Evolutionary conservation across 1,140 invertebrate genomes (phyloP).

Genomic region (Ephestia elutella): DNA sequence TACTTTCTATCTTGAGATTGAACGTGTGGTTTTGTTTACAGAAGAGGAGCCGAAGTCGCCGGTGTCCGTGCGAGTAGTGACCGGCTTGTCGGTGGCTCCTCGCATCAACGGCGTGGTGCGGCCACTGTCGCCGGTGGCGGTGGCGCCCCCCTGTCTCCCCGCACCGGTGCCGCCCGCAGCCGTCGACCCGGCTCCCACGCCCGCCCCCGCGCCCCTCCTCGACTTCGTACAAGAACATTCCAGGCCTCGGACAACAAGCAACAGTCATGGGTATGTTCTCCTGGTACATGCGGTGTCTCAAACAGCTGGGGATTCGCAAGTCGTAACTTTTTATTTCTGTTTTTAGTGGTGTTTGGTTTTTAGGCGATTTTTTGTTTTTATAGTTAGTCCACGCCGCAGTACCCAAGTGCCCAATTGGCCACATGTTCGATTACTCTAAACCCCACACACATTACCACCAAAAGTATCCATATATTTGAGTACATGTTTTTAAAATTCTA

Average conservation of each 20-base stretch:
- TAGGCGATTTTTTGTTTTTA: no score
- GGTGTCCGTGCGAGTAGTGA: constrained; percentile 54
- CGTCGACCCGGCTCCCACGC: constrained; percentile 26
- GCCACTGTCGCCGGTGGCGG: constrained; percentile 41
- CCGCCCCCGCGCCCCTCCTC: constrained; percentile 35
- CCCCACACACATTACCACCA: no score
- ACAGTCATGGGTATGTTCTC: constrained; percentile 59
- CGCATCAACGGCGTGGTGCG: constrained; percentile 55
- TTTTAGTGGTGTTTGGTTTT: no score
- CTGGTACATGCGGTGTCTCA: constrained; percentile 49
- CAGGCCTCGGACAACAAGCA: constrained; percentile 60
- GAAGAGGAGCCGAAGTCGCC: constrained; percentile 66
- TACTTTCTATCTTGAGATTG: no score
- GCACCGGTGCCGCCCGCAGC: constrained; percentile 26
- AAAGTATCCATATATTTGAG: no score
- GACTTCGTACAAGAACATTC: constrained; percentile 71
- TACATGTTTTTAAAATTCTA: no score
- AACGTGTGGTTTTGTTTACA: constrained; percentile 49
- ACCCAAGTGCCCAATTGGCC: no score
- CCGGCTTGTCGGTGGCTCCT: constrained; percentile 46
- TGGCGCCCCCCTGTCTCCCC: constrained; percentile 27
- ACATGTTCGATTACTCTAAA: no score
- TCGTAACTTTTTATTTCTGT: no score
- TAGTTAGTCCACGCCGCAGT: no score
- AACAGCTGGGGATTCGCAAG: constrained; percentile 52